Percentiles rank a stretch among this genome's conserved stretches.
Evolutionary conservation across 2,888 invertebrate species (phyloP).

Genomic region (Frankliniella fusca): DNA sequence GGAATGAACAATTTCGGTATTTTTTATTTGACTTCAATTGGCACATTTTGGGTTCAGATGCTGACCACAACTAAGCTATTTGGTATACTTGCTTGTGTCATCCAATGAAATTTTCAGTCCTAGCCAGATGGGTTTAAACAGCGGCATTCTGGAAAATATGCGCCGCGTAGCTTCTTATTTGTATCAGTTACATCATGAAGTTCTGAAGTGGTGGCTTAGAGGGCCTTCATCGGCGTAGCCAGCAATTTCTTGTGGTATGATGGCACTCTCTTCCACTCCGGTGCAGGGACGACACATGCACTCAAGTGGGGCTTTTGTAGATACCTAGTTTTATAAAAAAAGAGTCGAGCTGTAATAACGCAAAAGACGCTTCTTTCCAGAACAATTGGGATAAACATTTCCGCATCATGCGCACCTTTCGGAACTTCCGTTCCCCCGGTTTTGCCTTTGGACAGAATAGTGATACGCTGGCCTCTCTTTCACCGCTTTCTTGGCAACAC

Average conservation of each 20-base stretch:
- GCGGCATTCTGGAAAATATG: not conserved
- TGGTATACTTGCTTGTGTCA: too few relatives aligned
- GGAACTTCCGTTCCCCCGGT: conserved; percentile 76
- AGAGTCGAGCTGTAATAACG: conserved; percentile 31
- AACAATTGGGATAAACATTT: too few relatives aligned
- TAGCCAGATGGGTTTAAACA: too few relatives aligned
- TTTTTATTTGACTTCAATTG: too few relatives aligned
- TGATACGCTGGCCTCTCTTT: conserved; percentile 83
- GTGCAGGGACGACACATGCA: conserved; percentile 94
- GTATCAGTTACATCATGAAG: not conserved
- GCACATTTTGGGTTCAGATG: too few relatives aligned
- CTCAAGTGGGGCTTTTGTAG: conserved; percentile 87
- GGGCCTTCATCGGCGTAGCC: conserved; percentile 79
- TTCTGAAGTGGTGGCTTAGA: conserved; percentile 67
- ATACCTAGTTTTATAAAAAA: conserved; percentile 63
- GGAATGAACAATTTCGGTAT: not conserved
- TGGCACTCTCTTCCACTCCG: conserved; percentile 78
- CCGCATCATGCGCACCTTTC: conserved; percentile 65
- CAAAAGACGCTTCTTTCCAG: not conserved
- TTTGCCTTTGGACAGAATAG: conserved; percentile 86
- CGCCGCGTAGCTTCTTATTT: not conserved
- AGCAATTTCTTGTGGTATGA: conserved; percentile 85
- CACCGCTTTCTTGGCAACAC: conserved; percentile 92
- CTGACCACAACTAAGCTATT: too few relatives aligned
- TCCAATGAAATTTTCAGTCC: too few relatives aligned